These are phyloP conservation scores for Pithys albifrons DNA, from an alignment of 2,113 vertebrate species.

Conservation along the genomic window DNA sequence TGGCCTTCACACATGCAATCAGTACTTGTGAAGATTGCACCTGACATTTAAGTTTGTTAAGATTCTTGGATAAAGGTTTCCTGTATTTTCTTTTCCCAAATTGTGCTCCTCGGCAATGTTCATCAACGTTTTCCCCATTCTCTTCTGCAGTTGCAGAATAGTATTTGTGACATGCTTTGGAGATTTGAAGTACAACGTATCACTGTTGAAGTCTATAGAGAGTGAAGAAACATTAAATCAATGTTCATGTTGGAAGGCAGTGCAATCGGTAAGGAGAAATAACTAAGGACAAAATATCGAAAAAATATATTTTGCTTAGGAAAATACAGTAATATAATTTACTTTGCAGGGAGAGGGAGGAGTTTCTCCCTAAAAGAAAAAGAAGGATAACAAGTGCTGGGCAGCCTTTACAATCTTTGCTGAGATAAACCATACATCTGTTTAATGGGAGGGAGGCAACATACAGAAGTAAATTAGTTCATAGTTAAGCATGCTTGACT, in stretches of 20 bases:
- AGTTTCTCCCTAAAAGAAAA: not conserved
- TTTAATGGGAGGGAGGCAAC: not conserved
- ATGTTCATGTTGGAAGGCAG: not conserved
- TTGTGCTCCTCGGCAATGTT: not conserved
- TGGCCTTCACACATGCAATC: not conserved
- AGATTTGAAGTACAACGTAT: not conserved
- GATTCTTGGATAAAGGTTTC: not conserved
- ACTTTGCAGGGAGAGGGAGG: accelerated
- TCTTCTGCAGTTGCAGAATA: not conserved
- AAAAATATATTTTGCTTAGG: not conserved
- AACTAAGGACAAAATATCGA: not conserved
- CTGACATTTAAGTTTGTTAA: not conserved
- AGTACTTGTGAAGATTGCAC: not conserved
- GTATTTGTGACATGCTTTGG: not conserved
- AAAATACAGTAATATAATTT: not conserved
- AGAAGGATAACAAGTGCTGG: not conserved
- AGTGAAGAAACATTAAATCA: not conserved
- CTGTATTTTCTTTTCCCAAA: not conserved
- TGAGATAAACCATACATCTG: not conserved
- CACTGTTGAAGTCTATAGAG: not conserved
- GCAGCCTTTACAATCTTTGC: not conserved
- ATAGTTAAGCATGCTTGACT: not conserved
- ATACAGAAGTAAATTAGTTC: not conserved
- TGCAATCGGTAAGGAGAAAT: not conserved
- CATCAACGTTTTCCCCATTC: not conserved